Evolutionary conservation across 2,888 invertebrate species (phyloP), one percentile per base, ranked within the genome.

Genomic region (Polyommatus icarus): DNA sequence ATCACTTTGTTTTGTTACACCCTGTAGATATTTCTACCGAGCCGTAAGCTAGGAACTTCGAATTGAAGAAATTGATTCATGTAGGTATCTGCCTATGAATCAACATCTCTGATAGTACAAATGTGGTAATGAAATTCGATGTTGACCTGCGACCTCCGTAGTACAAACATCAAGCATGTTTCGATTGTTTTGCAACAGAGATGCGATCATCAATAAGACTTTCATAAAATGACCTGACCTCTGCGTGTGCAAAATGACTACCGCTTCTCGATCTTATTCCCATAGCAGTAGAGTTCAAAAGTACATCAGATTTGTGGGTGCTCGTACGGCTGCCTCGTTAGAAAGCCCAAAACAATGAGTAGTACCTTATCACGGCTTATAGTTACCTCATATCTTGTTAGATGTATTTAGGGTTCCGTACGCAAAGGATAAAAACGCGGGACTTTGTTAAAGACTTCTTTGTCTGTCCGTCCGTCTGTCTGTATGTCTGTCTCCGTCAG

Each of bases 321-420:
- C 2, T 20, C 10, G 15, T 32, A 67, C 29, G 67, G 15, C 67
- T 29, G 29, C 5, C 67, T 32, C 67, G 29, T 67, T 67, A 67
- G 67, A 67, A 67, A 67, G 29, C 67, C 67, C 12, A 32, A 67
- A 67, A 67, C 67, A 67, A 32, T 67, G 29, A 32, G 67, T 67
- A 32, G 67, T 8, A 24, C 61, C 12, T n/a, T n/a, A 59, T 12
- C 24, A 1, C 24, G 61, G 61, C 10, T 46, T 46, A 46, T 46
- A 46, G 46, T 29, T 32, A 67, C 67, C 18, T 67, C 67, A 67
- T 32, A 12, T 67, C 29, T 67, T 32, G 29, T 67, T 29, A 67
- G 54, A 3, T 46, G 10, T 46, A 8, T 40, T 46, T 46, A 46
- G 46, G 46, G 61, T 61, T 61, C n/a, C 18, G 7, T 57, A 57